Conservation (phyloP, 1,140 invertebrate genomes). For the Heliconius eleuchia region DNA sequence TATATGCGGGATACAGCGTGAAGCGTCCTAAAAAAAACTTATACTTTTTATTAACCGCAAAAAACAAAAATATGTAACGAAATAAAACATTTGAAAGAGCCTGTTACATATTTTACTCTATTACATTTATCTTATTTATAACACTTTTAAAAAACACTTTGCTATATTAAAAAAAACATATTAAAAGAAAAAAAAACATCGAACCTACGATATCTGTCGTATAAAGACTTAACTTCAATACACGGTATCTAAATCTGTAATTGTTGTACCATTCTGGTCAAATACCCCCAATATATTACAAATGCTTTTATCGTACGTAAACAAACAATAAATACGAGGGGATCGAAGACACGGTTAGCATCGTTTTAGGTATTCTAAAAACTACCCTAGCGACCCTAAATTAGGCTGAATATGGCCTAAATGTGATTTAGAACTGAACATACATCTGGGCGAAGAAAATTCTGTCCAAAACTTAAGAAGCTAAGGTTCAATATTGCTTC, state of each 20-base stretch:
- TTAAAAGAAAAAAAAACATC: background rate
- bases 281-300: conserved; percentile 10
- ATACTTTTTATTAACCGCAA: too few species aligned
- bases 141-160: background rate
- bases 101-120: too few species aligned
- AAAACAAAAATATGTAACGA: too few species aligned
- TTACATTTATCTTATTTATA: background rate
- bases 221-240: background rate
- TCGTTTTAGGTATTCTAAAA: conserved; percentile 32
- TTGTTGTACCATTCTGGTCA: conserved; percentile 6
- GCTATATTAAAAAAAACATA: background rate
- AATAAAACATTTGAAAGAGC: too few species aligned
- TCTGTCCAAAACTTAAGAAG: conserved; percentile 16
- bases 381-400: conserved; percentile 33
- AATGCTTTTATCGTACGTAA: conserved; percentile 32
- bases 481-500: conserved; percentile 34
- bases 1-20: too few species aligned
- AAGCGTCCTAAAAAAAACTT: too few species aligned
- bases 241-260: background rate
- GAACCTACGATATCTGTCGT: too few species aligned
- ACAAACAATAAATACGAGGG: conserved; percentile 48
- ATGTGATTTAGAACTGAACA: conserved; percentile 34
- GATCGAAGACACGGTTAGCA: conserved; percentile 32
- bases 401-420: conserved; percentile 45
- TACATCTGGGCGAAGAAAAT: background rate